phyloP scores from a whole-genome alignment of 2,888 invertebrate species.

The Ophion ventricosus region DNA sequence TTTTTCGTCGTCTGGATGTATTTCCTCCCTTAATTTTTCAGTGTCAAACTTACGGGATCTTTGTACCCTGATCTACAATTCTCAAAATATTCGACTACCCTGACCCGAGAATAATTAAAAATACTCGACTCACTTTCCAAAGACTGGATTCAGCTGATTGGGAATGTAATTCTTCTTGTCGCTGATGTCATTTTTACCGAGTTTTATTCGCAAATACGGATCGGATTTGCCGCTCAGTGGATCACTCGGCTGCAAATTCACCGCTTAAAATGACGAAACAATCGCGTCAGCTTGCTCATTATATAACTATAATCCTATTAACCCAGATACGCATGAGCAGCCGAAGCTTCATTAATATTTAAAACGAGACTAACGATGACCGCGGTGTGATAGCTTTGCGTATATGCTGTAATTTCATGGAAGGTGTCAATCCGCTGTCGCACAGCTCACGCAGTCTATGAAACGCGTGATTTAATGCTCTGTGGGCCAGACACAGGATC shows the following conservation, averaged over 20 bases:
- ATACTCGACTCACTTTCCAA: slow-evolving; percentile 87
- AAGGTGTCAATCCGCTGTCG: slow-evolving; percentile 51
- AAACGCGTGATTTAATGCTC: slow-evolving; percentile 27
- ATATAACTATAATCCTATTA: slow-evolving; percentile 31
- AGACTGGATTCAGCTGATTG: slow-evolving; percentile 92
- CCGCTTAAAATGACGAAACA: slow-evolving; percentile 81
- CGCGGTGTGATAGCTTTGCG: neutral
- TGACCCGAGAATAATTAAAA: neutral
- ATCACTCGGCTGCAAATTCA: slow-evolving; percentile 89
- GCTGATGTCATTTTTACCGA: slow-evolving; percentile 87
- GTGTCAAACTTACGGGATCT: too few relatives aligned
- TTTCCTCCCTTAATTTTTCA: too few relatives aligned
- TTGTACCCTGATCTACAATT: neutral
- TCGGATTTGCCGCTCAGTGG: slow-evolving; percentile 88
- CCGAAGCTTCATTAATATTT: slow-evolving; percentile 39
- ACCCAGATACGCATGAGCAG: slow-evolving; percentile 36
- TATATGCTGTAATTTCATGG: slow-evolving; percentile 17
- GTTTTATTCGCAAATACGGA: slow-evolving; percentile 89
- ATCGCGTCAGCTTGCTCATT: slow-evolving; percentile 35
- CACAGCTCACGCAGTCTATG: slow-evolving; percentile 12
- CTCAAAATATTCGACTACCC: neutral
- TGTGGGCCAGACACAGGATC: slow-evolving; percentile 8
- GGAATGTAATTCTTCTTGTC: slow-evolving; percentile 89
- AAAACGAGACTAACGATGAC: neutral
- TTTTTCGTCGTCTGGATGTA: too few relatives aligned